Conservation (phyloP, 2,888 invertebrate genomes). For the Anaspis maculata region DNA sequence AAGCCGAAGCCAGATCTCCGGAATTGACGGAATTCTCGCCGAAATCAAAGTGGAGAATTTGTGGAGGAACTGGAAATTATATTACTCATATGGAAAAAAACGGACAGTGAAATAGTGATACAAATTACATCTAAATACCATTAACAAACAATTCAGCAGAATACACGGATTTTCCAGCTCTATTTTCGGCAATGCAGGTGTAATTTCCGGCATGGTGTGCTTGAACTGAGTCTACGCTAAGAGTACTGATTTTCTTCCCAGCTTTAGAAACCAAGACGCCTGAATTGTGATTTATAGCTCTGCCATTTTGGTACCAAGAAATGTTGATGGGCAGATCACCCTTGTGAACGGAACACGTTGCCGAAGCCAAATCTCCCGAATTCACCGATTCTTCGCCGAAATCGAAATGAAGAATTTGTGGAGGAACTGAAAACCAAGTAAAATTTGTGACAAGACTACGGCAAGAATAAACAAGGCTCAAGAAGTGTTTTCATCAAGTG, state of each 20-base stretch:
- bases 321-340: constrained; percentile 73
- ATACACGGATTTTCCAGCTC: constrained; percentile 53
- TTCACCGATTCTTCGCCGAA: constrained; percentile 70
- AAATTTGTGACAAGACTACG: constrained; percentile 8
- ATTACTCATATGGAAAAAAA: too few relatives aligned
- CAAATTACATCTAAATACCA: constrained; percentile 45
- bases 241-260: constrained; percentile 11
- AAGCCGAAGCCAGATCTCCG: constrained; percentile 59
- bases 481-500: not conserved
- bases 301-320: constrained; percentile 62
- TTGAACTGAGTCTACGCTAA: constrained; percentile 52
- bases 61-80: constrained; percentile 33
- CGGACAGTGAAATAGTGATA: too few relatives aligned
- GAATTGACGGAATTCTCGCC: constrained; percentile 55
- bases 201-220: constrained; percentile 55
- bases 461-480: constrained; percentile 3
- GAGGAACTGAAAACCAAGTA: constrained; percentile 54
- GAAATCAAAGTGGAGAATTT: constrained; percentile 45
- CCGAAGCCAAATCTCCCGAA: constrained; percentile 67
- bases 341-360: constrained; percentile 67
- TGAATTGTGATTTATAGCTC: constrained; percentile 35
- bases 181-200: constrained; percentile 54
- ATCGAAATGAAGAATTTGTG: constrained; percentile 60
- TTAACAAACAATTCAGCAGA: constrained; percentile 57
- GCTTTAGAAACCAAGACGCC: constrained; percentile 29